Evolutionary conservation across 2,113 vertebrate species (phyloP), one percentile per base, ranked within the genome.

Genomic region (Laticauda colubrina): DNA sequence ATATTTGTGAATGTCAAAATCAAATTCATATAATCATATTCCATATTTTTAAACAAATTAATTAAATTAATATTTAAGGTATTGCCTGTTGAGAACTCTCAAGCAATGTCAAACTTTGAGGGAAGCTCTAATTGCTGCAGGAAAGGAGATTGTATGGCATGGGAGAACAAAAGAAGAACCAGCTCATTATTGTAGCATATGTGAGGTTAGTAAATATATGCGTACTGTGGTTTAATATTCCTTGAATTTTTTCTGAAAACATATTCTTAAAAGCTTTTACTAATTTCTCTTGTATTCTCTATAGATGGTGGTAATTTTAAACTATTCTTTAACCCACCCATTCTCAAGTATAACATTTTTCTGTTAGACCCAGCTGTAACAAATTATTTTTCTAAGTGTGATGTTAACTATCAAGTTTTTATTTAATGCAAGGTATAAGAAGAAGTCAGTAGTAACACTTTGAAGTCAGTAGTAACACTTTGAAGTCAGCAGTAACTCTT

Each of bases 101-200:
- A 99, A 99, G 97, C 99, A 99, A 96, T 99, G 98, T 96, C 99
- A 99, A 98, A 98, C 98, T 94, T 97, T 99, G 97, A 99, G 98
- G 95, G 99, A 99, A 95, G 98, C 99, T 90, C 97, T 99, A 61
- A 97, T 97, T 94, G 96, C 98, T 85, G 98, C 98, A 90, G 98
- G 99, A 93, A 99, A 99, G 96, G 99, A 99, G 94, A 98, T 99
- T 29, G 97, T 98, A 94, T 99, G 99, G 98, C 98, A 98, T 91
- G 98, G 98, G 92, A 97, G 98, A 96, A 98, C 98, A 93, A 98
- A 99, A 97, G 99, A 99, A 54, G 99, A 99, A 95, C 98, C 99
- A 90, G 99, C 99, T 89, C 99, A 99, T 98, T 99, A 99, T 97
- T 99, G 99, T 98, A 99, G 98, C 98, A 99, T 99, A 97, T 99